phyloP scores from a whole-genome alignment of 2,113 vertebrate species.

The Xiphias gladius region DNA sequence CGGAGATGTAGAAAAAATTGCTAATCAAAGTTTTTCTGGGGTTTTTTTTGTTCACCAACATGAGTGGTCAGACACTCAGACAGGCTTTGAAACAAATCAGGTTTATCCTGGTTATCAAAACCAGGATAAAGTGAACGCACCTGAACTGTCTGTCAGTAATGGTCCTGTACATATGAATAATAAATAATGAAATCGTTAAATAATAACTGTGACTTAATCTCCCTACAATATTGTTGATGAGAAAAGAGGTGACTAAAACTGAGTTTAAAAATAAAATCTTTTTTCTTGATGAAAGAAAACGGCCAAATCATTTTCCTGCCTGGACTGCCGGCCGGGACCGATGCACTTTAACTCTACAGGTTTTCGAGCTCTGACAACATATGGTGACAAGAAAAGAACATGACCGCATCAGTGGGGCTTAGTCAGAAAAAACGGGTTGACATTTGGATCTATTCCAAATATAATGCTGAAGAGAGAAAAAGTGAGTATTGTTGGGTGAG shows the following conservation, averaged over 20 bases:
- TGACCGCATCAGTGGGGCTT: neutral
- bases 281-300: too few relatives aligned
- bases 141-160: too few relatives aligned
- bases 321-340: neutral
- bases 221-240: neutral
- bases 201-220: neutral
- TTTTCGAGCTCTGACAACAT: neutral
- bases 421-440: neutral
- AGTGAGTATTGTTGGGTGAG: neutral
- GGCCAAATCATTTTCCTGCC: neutral
- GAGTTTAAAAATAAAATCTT: too few relatives aligned
- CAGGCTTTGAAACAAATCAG: too few relatives aligned
- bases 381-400: neutral
- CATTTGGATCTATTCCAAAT: neutral
- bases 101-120: too few relatives aligned
- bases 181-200: neutral
- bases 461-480: neutral
- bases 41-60: too few relatives aligned
- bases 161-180: neutral
- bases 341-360: neutral
- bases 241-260: neutral
- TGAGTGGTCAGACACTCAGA: too few relatives aligned
- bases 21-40: too few relatives aligned
- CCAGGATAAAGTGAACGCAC: too few relatives aligned
- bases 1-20: too few relatives aligned